These are phyloP conservation scores for Amphipoea lucens DNA, from an alignment of 2,888 invertebrate genomes.

Conservation along the genomic window DNA sequence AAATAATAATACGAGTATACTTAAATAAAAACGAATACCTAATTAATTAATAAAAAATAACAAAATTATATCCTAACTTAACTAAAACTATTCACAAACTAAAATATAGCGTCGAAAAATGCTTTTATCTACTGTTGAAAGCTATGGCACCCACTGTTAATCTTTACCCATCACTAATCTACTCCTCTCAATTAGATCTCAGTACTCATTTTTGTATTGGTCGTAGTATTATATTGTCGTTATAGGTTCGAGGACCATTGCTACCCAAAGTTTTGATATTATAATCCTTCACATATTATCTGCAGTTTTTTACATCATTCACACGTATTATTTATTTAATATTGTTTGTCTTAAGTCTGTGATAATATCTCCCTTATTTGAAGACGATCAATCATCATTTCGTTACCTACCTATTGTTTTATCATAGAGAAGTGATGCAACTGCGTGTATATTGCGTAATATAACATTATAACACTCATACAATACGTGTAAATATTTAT, in stretches of 20 bases:
- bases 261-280: neutral
- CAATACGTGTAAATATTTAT: constrained; percentile 39
- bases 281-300: neutral
- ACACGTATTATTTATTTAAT: neutral
- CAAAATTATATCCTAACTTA: no score
- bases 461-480: constrained; percentile 1
- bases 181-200: no score
- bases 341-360: neutral
- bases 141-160: no score
- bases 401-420: constrained; percentile 24
- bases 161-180: no score
- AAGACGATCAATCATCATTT: constrained; percentile 17
- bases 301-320: neutral
- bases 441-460: constrained; percentile 24
- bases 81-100: no score
- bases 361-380: constrained; percentile 4
- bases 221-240: no score
- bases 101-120: no score
- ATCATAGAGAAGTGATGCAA: constrained; percentile 41
- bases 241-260: no score
- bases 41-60: no score
- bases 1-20: no score
- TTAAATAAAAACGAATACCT: no score
- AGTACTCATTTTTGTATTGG: neutral
- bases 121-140: no score